Evolutionary conservation across 1,140 invertebrate species (phyloP), one percentile per base, ranked within the genome.

Genomic region (Heliconius hewitsoni): DNA sequence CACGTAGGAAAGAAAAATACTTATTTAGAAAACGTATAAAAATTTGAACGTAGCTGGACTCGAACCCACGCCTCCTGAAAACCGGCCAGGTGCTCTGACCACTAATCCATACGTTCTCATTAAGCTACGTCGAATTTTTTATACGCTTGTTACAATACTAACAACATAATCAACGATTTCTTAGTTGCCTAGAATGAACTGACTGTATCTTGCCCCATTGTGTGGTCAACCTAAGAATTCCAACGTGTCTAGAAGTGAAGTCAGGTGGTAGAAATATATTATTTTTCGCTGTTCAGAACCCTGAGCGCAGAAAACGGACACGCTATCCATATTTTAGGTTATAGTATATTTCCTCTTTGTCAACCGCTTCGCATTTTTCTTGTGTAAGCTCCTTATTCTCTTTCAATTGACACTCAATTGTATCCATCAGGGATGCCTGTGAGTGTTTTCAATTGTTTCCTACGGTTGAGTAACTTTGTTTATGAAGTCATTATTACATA

Each of bases 331-430:
- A 66, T 42, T 23, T 72, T 37, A 37, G 34, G 8, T 37, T 37
- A 6, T 37, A 1, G 23, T 72, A 72, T 72, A 72, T 42, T 72
- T n/a, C 60, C 60, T 66, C 60, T 66, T 66, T 3, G 71, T n/a
- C 71, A 72, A 72, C 19, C 37, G 37, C 37, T 42, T 72, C 71
- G 9, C 71, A 72, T 72, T 72, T 42, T 42, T 72, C 37, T 72
- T 72, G 11, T 42, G 3, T 39, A 42, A 71, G 18, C 71, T 72
- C 71, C 71, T 72, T 72, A 72, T 42, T 72, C 30, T 72, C 19
- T 72, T 72, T 72, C 71, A 72, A 72, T 72, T 72, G 71, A 42
- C 71, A 72, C 71, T 72, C 37, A 72, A 72, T 42, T 72, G 37
- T 72, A 72, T 19, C 71, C 71, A 72, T 72, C 71, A 72, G 16